Evolutionary conservation across 2,113 vertebrate species (phyloP).

Genomic region (Anoura caudifer): DNA sequence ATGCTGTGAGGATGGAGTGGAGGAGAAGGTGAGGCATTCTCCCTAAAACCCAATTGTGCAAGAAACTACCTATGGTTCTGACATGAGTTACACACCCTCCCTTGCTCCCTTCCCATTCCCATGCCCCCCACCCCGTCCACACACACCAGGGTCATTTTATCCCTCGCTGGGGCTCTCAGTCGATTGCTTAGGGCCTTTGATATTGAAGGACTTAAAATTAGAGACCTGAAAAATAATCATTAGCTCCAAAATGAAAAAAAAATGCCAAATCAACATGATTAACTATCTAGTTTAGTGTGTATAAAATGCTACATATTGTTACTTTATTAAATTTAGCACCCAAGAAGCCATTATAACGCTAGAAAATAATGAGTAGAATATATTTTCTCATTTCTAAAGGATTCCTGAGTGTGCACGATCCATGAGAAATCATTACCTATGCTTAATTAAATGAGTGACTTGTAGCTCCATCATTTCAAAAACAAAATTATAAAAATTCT

Average conservation of each 20-base stretch:
- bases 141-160: background rate
- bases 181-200: background rate
- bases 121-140: no score
- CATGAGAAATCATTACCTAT: background rate
- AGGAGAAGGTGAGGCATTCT: background rate
- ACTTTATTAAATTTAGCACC: background rate
- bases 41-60: background rate
- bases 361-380: conserved; percentile 17
- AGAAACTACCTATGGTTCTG: background rate
- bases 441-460: conserved; percentile 36
- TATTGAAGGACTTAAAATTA: background rate
- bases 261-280: background rate
- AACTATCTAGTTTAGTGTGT: background rate
- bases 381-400: conserved; percentile 47
- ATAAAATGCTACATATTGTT: background rate
- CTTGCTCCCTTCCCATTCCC: background rate
- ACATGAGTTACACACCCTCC: background rate
- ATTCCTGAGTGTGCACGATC: background rate
- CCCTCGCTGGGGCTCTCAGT: background rate
- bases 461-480: background rate
- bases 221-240: background rate
- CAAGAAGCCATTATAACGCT: background rate
- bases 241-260: background rate
- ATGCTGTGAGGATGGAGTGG: background rate
- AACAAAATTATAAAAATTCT: conserved; percentile 44